Percentiles rank a stretch among this genome's conserved stretches.
Evolutionary conservation across 2,888 invertebrate genomes (phyloP).

Genomic region (Ormyrus rosae): DNA sequence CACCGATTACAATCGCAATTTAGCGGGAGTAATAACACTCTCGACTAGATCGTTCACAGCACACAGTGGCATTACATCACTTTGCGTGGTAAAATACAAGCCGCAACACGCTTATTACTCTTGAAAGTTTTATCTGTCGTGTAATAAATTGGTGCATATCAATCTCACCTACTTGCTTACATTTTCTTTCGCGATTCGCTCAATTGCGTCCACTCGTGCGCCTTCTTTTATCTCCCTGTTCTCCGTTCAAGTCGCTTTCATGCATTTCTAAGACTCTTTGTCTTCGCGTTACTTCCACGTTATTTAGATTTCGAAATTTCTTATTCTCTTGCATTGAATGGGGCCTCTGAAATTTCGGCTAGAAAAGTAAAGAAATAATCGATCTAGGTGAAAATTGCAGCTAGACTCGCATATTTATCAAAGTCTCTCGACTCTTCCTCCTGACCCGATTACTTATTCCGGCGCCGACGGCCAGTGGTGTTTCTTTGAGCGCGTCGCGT

Average conservation of each 20-base stretch:
- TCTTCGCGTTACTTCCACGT: not conserved
- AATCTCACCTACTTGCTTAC: constrained; percentile 39
- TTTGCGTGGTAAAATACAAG: constrained; percentile 44
- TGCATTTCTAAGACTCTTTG: constrained; percentile 10
- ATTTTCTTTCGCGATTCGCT: constrained; percentile 8
- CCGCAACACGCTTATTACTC: constrained; percentile 36
- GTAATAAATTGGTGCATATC: constrained; percentile 42
- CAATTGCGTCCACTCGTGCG: not conserved
- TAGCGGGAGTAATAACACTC: constrained; percentile 11
- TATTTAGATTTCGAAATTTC: not conserved
- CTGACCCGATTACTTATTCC: constrained; percentile 11
- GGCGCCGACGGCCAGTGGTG: not conserved
- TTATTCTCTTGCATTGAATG: no score
- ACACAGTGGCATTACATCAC: constrained; percentile 50
- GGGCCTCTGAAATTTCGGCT: no score
- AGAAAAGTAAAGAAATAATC: no score
- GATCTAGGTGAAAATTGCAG: not conserved
- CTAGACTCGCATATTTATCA: no score
- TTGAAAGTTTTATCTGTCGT: constrained; percentile 42
- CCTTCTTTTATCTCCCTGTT: constrained; percentile 12
- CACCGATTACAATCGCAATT: constrained; percentile 43
- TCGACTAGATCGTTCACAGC: constrained; percentile 17
- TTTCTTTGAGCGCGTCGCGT: not conserved
- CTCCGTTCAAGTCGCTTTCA: not conserved
- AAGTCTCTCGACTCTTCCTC: not conserved